phyloP scores from a whole-genome alignment of 1,140 invertebrate genomes.

The Micrasema longulum region DNA sequence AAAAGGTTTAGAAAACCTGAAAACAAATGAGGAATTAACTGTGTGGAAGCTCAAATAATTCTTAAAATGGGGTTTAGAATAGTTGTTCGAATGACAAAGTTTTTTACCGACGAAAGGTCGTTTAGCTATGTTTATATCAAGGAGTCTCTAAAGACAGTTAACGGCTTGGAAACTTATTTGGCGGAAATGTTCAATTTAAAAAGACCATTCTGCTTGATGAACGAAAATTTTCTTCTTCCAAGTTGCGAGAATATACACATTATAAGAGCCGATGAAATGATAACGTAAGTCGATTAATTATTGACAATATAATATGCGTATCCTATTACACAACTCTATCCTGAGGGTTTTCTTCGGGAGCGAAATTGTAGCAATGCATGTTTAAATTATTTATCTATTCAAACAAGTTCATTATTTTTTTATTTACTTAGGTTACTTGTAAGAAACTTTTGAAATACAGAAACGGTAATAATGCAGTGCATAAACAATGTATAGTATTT shows the following conservation, averaged over 20 bases:
- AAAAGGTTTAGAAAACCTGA: too few species aligned
- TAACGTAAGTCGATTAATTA: constrained; percentile 29
- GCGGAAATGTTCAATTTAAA: constrained; percentile 28
- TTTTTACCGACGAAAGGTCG: constrained; percentile 38
- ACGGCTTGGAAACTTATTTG: constrained; percentile 39
- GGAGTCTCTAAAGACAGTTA: constrained; percentile 23
- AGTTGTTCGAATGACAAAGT: constrained; percentile 29
- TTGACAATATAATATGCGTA: not conserved
- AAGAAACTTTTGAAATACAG: not conserved
- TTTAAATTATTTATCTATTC: too few species aligned
- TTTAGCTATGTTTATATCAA: constrained; percentile 40
- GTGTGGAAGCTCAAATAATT: too few species aligned
- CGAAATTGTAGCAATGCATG: not conserved
- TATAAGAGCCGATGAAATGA: constrained; percentile 32
- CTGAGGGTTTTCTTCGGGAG: not conserved
- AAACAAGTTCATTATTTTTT: not conserved
- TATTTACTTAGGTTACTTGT: not conserved
- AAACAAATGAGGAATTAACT: too few species aligned
- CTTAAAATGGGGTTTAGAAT: too few species aligned
- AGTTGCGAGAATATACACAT: constrained; percentile 34
- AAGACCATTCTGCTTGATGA: constrained; percentile 43
- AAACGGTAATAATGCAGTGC: not conserved
- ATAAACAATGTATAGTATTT: too few species aligned
- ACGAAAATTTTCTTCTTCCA: constrained; percentile 43
- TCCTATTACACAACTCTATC: not conserved